Base-by-base conservation (phyloP, 2,113 vertebrate genomes). In the Pseudonaja textilis region DNA sequence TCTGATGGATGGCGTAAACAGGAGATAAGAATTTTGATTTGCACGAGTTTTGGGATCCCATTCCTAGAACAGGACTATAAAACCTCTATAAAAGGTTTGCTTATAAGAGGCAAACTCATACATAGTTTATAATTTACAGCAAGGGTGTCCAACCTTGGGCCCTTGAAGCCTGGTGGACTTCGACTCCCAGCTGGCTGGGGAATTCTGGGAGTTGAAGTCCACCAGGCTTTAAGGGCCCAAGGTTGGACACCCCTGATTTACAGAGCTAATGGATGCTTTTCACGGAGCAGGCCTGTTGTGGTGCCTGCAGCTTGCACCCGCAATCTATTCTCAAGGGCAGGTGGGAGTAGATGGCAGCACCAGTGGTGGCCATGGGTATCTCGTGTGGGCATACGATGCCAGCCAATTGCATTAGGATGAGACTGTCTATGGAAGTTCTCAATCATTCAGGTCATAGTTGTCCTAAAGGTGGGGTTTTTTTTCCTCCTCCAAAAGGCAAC, bases 11-110 rank as follows among this genome's bases (percentile, higher is more conserved):
- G 95, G 94, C 96, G 96, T 91, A 89, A 95, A 85, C 45, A 94
- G 91, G 96, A 96, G 96, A 97, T 97, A 97, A 96, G 96, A 91
- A 95, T 94, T 97, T 96, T 96, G 96, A 97, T 96, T 96, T 96
- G 96, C 96, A 50, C 95, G 93, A 95, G 95, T 96, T 95, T 93
- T 88, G 93, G 94, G 92, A 95, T 92, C 95, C 29, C 91, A 88
- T 96, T 96, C 93, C 56, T 94, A 81, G 69, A 81, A 47, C 89
- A 45, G 93, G 56, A 14, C 3, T 34, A 22, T 81, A 74, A 74
- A 74, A n/a, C 2, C 69, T 8, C 5, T 34, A 7, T n/a, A 69
- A n/a, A 69, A 50, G 61, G 25, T n/a, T 69, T 69, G 61, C 11
- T 69, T n/a, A n/a, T 14, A 69, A 69, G 69, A 39, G 69, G n/a